Conservation (phyloP, 2,888 invertebrate genomes). For the Drosophila birchii region DNA sequence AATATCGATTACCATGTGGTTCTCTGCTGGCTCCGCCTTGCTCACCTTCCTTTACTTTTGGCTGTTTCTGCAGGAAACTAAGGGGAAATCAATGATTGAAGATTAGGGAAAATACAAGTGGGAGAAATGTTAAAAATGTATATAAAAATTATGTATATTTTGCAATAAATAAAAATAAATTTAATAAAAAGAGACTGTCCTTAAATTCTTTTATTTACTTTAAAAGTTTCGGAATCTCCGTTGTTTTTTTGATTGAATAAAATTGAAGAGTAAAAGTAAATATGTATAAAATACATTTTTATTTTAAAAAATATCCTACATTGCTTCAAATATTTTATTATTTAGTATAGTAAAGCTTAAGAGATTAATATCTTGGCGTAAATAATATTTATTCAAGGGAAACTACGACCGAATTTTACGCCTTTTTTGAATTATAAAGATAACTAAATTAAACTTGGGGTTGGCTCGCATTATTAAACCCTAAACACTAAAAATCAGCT, state of each 20-base stretch:
- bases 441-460: not conserved
- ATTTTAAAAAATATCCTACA: no score
- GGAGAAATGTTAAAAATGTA: not conserved
- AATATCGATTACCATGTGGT: slow-evolving; percentile 81
- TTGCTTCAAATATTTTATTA: not conserved
- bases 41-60: slow-evolving; percentile 77
- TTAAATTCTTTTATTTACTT: no score
- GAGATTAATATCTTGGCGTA: not conserved
- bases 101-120: not conserved
- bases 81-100: slow-evolving; percentile 78
- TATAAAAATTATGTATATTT: not conserved
- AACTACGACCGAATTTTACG: not conserved
- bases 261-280: no score
- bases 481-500: not conserved
- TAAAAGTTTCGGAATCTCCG: no score
- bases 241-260: no score
- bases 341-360: not conserved
- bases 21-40: slow-evolving; percentile 69
- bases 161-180: not conserved
- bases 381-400: not conserved
- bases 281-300: no score
- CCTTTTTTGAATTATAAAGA: not conserved
- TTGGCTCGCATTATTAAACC: not conserved
- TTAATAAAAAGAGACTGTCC: no score
- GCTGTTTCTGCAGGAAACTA: slow-evolving; percentile 81